Evolutionary conservation across 2,888 invertebrate species (phyloP).

Genomic region (Selenia dentaria): DNA sequence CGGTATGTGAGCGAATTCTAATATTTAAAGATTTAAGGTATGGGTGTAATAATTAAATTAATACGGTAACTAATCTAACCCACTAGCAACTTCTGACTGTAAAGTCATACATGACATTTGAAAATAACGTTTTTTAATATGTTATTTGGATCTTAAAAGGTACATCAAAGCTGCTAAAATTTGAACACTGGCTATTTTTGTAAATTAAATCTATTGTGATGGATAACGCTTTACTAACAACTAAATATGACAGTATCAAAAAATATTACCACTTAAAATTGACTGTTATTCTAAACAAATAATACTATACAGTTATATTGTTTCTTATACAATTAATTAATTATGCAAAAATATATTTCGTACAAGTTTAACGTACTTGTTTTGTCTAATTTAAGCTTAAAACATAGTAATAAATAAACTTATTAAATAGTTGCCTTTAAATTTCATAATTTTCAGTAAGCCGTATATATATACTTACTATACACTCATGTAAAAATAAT

Average conservation of each 20-base stretch:
- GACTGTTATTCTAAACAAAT: conserved; percentile 4
- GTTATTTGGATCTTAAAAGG: too few relatives aligned
- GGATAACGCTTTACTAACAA: conserved; percentile 5
- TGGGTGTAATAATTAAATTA: too few relatives aligned
- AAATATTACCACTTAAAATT: conserved; percentile 7
- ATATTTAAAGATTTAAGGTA: too few relatives aligned
- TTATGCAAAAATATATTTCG: conserved; percentile 20
- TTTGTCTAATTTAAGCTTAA: conserved; percentile 7
- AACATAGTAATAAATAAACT: conserved; percentile 10
- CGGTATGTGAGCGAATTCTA: too few relatives aligned
- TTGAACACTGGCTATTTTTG: too few relatives aligned
- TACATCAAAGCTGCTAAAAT: too few relatives aligned
- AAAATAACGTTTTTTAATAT: too few relatives aligned
- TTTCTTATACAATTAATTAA: conserved; percentile 8
- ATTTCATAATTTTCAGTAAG: background rate
- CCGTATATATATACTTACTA: too few relatives aligned
- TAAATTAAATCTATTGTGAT: conserved; percentile 9
- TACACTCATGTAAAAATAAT: background rate
- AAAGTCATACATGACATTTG: too few relatives aligned
- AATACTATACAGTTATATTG: conserved; percentile 2
- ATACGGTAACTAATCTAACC: too few relatives aligned
- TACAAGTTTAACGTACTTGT: conserved; percentile 10
- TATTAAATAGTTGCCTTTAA: background rate
- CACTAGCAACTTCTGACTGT: too few relatives aligned
- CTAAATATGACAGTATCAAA: conserved; percentile 14